These are phyloP conservation scores for Erythrocercus mccallii DNA, from an alignment of 2,113 vertebrate genomes.

Conservation along the genomic window DNA sequence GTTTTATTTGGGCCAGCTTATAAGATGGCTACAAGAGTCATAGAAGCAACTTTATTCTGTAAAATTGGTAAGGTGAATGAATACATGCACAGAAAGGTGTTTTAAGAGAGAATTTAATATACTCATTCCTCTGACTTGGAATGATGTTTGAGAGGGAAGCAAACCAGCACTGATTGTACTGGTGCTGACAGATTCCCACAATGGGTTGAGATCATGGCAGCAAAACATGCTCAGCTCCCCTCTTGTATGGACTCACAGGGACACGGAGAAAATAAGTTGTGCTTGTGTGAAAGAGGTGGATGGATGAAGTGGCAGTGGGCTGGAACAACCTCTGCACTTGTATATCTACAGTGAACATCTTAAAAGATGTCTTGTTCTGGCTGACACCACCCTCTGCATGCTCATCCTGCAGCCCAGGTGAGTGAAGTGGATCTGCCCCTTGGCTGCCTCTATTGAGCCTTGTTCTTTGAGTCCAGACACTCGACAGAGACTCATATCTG, in stretches of 20 bases:
- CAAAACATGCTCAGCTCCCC: background rate
- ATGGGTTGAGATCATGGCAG: background rate
- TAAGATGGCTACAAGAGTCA: background rate
- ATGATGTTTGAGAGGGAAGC: background rate
- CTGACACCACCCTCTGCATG: background rate
- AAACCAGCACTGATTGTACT: background rate
- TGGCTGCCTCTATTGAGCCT: rapidly evolving
- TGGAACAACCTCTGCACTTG: background rate
- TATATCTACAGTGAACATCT: background rate
- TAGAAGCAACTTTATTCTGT: background rate
- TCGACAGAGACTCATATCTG: background rate
- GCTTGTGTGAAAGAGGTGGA: background rate
- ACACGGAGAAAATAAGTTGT: background rate
- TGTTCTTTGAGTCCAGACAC: background rate
- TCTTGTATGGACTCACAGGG: rapidly evolving
- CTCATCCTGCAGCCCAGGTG: background rate
- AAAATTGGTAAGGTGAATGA: background rate
- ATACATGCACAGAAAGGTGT: background rate
- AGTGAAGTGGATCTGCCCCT: background rate
- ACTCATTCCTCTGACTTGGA: background rate
- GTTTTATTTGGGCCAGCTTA: background rate
- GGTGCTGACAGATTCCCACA: background rate
- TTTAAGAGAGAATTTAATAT: background rate
- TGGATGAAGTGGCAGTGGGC: background rate
- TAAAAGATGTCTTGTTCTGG: background rate